Percentiles rank a stretch among this genome's conserved stretches.
These are phyloP conservation scores for Pelodytes ibericus DNA, from an alignment of 2,797 vertebrate genomes.

Conservation along the genomic window DNA sequence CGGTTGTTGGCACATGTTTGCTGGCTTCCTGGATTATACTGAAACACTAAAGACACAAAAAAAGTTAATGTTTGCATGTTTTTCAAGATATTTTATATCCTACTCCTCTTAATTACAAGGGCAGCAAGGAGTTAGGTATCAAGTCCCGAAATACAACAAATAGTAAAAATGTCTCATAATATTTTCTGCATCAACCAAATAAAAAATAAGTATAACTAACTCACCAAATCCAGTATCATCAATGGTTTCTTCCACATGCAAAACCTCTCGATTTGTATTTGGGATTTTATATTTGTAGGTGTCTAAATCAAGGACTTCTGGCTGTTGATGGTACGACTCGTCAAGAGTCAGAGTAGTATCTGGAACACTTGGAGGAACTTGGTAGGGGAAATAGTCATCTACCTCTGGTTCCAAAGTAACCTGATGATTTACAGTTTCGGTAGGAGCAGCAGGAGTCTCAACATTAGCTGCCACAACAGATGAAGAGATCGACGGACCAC, in stretches of 20 bases:
- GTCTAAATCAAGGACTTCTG: conserved; percentile 60
- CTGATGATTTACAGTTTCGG: conserved; percentile 58
- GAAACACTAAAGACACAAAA: conserved; percentile 80
- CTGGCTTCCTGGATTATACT: conserved; percentile 79
- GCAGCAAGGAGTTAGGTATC: too few species aligned
- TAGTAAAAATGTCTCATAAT: too few species aligned
- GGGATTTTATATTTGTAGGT: conserved; percentile 71
- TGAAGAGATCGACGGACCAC: conserved; percentile 65
- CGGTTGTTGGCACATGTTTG: conserved; percentile 83
- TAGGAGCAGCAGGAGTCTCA: not conserved
- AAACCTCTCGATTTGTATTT: conserved; percentile 76
- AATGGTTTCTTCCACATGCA: conserved; percentile 82
- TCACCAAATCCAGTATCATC: conserved; percentile 88
- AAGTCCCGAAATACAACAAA: too few species aligned
- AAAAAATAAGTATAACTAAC: conserved; percentile 26
- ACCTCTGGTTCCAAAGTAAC: conserved; percentile 33
- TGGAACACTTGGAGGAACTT: conserved; percentile 19
- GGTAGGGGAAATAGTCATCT: not conserved
- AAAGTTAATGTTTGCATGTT: too few species aligned
- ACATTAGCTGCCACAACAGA: conserved; percentile 13
- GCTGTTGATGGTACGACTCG: conserved; percentile 58
- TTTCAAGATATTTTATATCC: too few species aligned
- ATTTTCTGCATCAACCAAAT: too few species aligned
- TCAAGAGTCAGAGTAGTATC: conserved; percentile 56
- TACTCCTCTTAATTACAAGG: too few species aligned